Base-by-base conservation (phyloP, 1,140 invertebrate species). In the Batillaria attramentaria region DNA sequence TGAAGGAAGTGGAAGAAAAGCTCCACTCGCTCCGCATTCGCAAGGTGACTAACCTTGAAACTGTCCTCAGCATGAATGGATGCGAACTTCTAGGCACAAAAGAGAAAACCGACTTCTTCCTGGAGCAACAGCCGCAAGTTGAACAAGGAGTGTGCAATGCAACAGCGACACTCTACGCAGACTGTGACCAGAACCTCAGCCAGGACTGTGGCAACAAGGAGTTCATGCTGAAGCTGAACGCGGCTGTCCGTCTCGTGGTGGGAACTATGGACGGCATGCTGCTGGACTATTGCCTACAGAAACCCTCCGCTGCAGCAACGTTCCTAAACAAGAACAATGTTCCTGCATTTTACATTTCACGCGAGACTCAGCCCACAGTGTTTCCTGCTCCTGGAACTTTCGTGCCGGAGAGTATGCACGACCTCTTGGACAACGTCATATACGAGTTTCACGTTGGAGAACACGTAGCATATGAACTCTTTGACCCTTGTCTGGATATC, bases 381-480 rank as follows among this genome's bases (percentile, higher is more conserved):
- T 80, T 86, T 13, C 84, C 82, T 24, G 65, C 73, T 13, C 84
- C 82, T 42, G 85, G 85, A 28, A 79, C 72, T 18, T 79, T 81
- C 31, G 74, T 86, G 39, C 85, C 84, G 18, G 72, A 79, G 31
- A 77, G 83, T n/a, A 69, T 83, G 28, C 85, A 86, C 70, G 80
- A 75, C 54, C 82, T 84, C 28, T 75, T 86, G 57, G 77, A 79
- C 33, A 66, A 86, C n/a, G 80, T 81, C 70, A 82, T 84, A 73
- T 76, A 65, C 24, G 70, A 78, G 16, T 85, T 86, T 57, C 46
- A 81, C 24, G 57, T 69, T 18, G 54, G 76, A 0, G 85, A 87
- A 57, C 86, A 84, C 75, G 81, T 87, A 1, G 83, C 81, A 4
- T 83, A 70, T 46, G 84, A 87, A 79, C 33, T 87, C 33, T 84